Base-by-base conservation (phyloP, 2,113 vertebrate species). In the Rhagologus leucostigma region DNA sequence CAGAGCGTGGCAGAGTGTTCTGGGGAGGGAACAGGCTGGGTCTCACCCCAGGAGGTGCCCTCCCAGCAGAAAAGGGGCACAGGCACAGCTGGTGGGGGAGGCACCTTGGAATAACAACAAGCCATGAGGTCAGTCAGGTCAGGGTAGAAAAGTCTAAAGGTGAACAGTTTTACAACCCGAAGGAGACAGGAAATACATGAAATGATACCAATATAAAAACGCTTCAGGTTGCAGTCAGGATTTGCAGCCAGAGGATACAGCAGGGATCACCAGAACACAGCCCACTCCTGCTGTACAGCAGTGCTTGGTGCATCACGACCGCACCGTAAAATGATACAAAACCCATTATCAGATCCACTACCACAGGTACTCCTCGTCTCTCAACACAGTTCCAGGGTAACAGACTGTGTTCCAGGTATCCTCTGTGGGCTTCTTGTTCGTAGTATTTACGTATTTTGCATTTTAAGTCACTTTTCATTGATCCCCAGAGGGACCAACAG, bases 381-480 rank as follows among this genome's bases (percentile, higher is more conserved):
- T 5, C n/a, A 64, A 5, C 29, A 62, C 41, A 65, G 63, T 3
- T 33, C 57, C 33, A 60, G 57, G n/a, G 78, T 7, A 89, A 39
- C 70, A 89, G 77, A 11, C 5, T 41, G 12, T 37, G 39, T 50
- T 87, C 35, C 59, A 56, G 63, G 29, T 4, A 39, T 20, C 37
- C 41, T 87, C 65, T 26, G 13, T 8, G 57, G 23, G 10, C 1
- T 57, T 64, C 47, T 35, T 24, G 8, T 29, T 50, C 42, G 26
- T 2, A 39, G 5, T 21, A 74, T 77, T 67, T 49, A 77, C 19
- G 47, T 7, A 6, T 74, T 86, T 63, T 24, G 35, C 44, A 52
- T 56, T 47, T 60, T 4, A 59, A 87, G 79, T 68, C n/a, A 32
- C 52, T 89, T 39, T 76, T 96, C 87, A 96, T 37, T 96, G 89